A percentile compares a stretch with the other conserved stretches of the same genome.
phyloP scores from a whole-genome alignment of 2,113 vertebrate species.

The Oryzias javanicus region DNA sequence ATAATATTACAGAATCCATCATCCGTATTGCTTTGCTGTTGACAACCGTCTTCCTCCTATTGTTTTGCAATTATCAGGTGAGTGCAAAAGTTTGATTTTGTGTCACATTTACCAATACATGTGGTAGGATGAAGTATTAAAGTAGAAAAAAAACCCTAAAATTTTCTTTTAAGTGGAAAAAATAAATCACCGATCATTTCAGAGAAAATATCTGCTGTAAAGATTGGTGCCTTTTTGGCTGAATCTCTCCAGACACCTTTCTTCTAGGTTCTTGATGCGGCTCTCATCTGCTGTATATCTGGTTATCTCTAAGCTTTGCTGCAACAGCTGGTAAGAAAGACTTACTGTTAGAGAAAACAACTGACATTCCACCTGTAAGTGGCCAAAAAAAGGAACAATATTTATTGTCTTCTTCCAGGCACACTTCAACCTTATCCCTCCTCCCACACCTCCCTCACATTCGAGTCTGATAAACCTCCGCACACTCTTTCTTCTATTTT shows the following conservation, averaged over 20 bases:
- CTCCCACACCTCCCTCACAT: slow-evolving; percentile 7
- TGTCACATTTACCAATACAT: too few relatives aligned
- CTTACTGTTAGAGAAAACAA: slow-evolving; percentile 1
- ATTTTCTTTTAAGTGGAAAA: neutral
- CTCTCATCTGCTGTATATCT: too few relatives aligned
- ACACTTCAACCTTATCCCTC: slow-evolving; percentile 7
- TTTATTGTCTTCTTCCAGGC: neutral
- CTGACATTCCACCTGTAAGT: slow-evolving; percentile 15
- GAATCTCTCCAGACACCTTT: too few relatives aligned
- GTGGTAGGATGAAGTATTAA: too few relatives aligned
- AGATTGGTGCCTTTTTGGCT: neutral
- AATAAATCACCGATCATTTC: neutral
- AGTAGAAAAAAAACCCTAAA: too few relatives aligned
- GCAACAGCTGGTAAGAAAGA: slow-evolving; percentile 14
- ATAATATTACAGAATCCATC: too few relatives aligned
- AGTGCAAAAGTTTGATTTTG: too few relatives aligned
- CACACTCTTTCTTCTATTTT: slow-evolving; percentile 18
- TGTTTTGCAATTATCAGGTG: too few relatives aligned
- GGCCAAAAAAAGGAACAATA: slow-evolving; percentile 5
- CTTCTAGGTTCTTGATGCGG: too few relatives aligned
- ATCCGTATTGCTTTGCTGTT: too few relatives aligned
- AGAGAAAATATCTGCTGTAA: neutral
- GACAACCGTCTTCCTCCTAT: too few relatives aligned
- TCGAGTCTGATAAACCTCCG: slow-evolving; percentile 4
- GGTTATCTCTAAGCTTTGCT: neutral